Evolutionary conservation across 2,797 vertebrate genomes (phyloP).

Genomic region (Sebastes dallii): DNA sequence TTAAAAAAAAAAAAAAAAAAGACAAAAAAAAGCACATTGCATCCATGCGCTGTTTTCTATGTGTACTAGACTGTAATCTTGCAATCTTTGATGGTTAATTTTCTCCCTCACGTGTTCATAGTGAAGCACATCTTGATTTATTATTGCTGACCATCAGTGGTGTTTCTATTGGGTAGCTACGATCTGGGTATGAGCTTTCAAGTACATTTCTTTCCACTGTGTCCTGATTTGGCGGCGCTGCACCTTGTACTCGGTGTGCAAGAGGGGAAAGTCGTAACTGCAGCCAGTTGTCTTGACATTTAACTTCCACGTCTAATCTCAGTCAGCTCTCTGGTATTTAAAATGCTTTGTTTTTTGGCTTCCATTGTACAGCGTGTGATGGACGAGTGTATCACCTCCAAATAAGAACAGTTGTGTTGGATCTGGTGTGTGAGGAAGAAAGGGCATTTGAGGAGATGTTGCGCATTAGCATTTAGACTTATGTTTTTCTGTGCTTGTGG

Average conservation of each 20-base stretch:
- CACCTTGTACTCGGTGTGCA: slow-evolving; percentile 4
- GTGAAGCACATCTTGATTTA: slow-evolving; percentile 48
- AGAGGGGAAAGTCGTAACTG: slow-evolving; percentile 17
- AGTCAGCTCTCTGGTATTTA: slow-evolving; percentile 48
- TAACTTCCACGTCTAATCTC: slow-evolving; percentile 45
- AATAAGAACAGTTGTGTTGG: slow-evolving; percentile 20
- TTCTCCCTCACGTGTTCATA: slow-evolving; percentile 31
- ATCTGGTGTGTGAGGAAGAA: slow-evolving; percentile 7
- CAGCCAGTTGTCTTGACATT: slow-evolving; percentile 49
- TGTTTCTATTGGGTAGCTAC: slow-evolving; percentile 31
- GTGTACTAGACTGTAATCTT: slow-evolving; percentile 31
- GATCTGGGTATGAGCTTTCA: slow-evolving; percentile 27
- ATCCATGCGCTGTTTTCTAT: slow-evolving; percentile 40
- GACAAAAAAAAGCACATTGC: slow-evolving; percentile 47
- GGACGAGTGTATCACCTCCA: slow-evolving; percentile 36
- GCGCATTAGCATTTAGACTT: slow-evolving; percentile 20
- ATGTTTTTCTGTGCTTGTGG: slow-evolving; percentile 22
- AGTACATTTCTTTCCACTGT: slow-evolving; percentile 46
- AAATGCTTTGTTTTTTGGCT: slow-evolving; percentile 41
- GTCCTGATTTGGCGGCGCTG: slow-evolving; percentile 42
- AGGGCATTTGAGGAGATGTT: slow-evolving; percentile 14
- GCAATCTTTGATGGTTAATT: slow-evolving; percentile 32
- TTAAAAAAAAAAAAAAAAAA: background rate
- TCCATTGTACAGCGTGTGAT: slow-evolving; percentile 27
- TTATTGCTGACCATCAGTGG: slow-evolving; percentile 28